Conservation (phyloP, 2,797 vertebrate genomes). For the Tapera naevia region DNA sequence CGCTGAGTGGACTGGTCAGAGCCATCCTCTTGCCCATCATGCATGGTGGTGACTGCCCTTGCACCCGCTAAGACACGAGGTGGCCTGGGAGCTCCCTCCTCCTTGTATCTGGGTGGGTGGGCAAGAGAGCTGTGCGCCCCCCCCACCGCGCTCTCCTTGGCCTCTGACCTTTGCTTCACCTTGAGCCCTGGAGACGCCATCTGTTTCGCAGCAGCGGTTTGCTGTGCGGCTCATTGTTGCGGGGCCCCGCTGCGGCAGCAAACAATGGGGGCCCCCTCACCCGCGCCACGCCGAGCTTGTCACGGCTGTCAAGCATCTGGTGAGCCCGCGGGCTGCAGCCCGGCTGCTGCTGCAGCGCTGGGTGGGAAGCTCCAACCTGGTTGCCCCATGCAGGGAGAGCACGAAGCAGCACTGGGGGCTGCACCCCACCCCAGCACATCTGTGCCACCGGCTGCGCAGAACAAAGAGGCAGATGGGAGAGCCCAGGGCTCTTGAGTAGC, state of each 20-base stretch:
- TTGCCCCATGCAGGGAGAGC: fast-evolving
- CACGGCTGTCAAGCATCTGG: slow-evolving; percentile 42
- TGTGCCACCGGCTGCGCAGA: neutral
- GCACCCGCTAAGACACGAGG: neutral
- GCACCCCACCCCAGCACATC: neutral
- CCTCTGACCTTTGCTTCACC: slow-evolving; percentile 67
- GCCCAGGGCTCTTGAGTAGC: neutral
- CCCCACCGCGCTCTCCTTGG: neutral
- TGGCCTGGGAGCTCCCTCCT: neutral
- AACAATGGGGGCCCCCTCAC: slow-evolving; percentile 59
- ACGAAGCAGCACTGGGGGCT: neutral
- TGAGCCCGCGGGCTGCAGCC: neutral
- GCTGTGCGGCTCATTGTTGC: slow-evolving; percentile 36
- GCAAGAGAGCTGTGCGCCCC: neutral
- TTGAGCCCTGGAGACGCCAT: slow-evolving; percentile 60
- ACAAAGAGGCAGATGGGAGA: slow-evolving; percentile 12
- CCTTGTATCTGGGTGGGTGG: neutral
- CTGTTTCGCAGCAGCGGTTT: slow-evolving; percentile 52
- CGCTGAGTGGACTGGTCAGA: neutral
- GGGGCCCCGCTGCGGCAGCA: slow-evolving; percentile 4
- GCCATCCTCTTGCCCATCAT: neutral
- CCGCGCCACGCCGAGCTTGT: slow-evolving; percentile 1
- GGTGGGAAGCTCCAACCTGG: neutral
- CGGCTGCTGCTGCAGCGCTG: neutral
- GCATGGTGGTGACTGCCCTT: fast-evolving